Percentiles rank a stretch among this genome's conserved stretches.
phyloP scores from a whole-genome alignment of 2,113 vertebrate genomes.

The Orientallactaga bullata region DNA sequence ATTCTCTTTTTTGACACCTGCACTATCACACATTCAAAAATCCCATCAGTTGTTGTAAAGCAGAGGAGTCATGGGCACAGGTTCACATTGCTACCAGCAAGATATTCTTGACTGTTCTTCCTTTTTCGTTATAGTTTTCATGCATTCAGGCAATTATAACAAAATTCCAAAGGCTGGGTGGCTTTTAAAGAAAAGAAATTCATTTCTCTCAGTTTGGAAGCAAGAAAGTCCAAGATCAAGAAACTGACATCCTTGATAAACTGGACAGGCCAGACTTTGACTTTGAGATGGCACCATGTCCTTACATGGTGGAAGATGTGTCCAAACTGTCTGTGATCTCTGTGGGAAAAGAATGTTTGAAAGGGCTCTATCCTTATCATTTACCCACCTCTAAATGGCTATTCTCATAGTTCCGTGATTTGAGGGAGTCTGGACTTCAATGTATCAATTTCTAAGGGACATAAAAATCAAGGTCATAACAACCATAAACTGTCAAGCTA shows the following conservation, averaged over 20 bases:
- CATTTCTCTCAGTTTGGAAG: neutral
- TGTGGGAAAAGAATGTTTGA: neutral
- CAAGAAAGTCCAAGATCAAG: neutral
- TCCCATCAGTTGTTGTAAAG: conserved; percentile 3
- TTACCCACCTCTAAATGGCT: neutral
- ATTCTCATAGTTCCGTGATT: neutral
- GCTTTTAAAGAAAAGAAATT: no score
- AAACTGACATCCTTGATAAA: neutral
- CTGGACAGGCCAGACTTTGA: neutral
- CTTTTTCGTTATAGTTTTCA: neutral
- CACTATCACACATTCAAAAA: neutral
- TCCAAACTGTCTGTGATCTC: neutral
- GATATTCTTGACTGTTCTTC: neutral
- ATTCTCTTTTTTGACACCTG: neutral
- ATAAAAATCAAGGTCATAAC: neutral
- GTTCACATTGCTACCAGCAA: neutral
- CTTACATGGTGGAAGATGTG: neutral
- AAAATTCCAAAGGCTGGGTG: no score
- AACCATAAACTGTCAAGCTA: neutral
- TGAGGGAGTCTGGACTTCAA: neutral
- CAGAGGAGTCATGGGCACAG: neutral
- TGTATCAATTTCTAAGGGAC: neutral
- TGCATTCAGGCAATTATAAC: neutral
- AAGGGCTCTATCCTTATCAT: neutral
- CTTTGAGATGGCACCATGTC: neutral